These are phyloP conservation scores for Melanostoma scalare DNA, from an alignment of 2,888 invertebrate species.

Conservation along the genomic window DNA sequence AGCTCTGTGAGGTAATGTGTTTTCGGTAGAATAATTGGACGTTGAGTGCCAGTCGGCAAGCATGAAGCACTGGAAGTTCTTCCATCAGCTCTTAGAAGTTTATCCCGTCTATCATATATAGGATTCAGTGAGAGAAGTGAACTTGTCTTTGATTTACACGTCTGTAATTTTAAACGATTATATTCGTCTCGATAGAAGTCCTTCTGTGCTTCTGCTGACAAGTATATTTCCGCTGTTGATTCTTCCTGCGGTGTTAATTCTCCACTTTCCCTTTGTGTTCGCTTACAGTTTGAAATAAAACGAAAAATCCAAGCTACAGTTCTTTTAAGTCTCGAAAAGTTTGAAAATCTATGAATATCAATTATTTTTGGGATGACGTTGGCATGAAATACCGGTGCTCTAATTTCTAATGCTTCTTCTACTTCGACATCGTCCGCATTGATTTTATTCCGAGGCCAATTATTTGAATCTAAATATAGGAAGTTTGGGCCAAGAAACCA, in stretches of 20 bases:
- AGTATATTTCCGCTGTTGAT: constrained; percentile 18
- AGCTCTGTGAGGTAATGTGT: constrained; percentile 23
- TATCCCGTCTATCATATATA: background rate
- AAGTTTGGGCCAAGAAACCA: constrained; percentile 8
- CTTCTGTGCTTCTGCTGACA: constrained; percentile 10
- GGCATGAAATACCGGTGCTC: background rate
- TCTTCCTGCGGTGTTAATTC: constrained; percentile 28
- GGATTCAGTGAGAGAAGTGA: constrained; percentile 8
- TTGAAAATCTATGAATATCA: constrained; percentile 26
- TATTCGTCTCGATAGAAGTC: background rate
- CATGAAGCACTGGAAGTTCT: background rate
- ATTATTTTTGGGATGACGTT: constrained; percentile 2
- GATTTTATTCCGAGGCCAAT: background rate
- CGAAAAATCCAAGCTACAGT: constrained; percentile 16
- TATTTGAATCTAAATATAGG: background rate
- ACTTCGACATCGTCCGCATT: background rate
- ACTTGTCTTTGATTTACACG: constrained; percentile 1
- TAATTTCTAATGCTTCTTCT: background rate
- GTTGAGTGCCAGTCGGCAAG: background rate
- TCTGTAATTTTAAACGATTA: constrained; percentile 7
- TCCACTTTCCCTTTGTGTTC: background rate
- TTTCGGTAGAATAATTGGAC: constrained; percentile 26
- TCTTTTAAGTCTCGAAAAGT: constrained; percentile 10
- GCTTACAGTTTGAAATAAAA: constrained; percentile 5
- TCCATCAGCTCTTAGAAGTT: background rate